Percentiles rank a stretch among this genome's conserved stretches.
Evolutionary conservation across 2,888 invertebrate species (phyloP).

Genomic region (Rhodophaea formosa): DNA sequence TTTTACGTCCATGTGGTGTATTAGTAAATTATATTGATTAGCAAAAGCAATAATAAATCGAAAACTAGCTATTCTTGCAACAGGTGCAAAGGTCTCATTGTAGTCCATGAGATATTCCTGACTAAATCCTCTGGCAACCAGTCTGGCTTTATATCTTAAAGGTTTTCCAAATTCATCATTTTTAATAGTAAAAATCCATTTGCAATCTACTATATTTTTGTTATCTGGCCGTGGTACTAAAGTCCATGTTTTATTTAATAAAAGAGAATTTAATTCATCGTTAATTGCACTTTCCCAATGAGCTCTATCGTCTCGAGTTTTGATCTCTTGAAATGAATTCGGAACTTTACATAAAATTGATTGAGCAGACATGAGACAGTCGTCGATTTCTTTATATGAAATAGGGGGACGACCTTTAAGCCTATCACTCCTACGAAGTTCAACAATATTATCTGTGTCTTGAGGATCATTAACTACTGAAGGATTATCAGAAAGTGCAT

Average conservation of each 20-base stretch:
- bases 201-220: conserved; percentile 33
- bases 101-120: conserved; percentile 34
- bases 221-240: conserved; percentile 29
- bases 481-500: no score
- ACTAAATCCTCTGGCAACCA: conserved; percentile 36
- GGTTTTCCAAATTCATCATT: conserved; percentile 31
- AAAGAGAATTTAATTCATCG: conserved; percentile 31
- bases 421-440: no score
- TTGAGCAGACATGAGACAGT: not conserved
- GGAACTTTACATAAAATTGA: conserved; percentile 17
- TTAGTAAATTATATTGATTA: conserved; percentile 29
- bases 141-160: not conserved
- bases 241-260: conserved; percentile 33
- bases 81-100: no score
- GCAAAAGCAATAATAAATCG: conserved; percentile 22
- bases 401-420: no score
- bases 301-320: conserved; percentile 23
- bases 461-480: no score
- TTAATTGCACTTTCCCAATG: conserved; percentile 20
- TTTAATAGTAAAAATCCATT: conserved; percentile 23
- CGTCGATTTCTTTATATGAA: not conserved
- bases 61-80: conserved; percentile 1
- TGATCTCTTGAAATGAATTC: conserved; percentile 26
- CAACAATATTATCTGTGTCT: no score
- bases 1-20: conserved; percentile 33